Base-by-base conservation (phyloP, 2,113 vertebrate genomes). In the Panthera tigris region DNA sequence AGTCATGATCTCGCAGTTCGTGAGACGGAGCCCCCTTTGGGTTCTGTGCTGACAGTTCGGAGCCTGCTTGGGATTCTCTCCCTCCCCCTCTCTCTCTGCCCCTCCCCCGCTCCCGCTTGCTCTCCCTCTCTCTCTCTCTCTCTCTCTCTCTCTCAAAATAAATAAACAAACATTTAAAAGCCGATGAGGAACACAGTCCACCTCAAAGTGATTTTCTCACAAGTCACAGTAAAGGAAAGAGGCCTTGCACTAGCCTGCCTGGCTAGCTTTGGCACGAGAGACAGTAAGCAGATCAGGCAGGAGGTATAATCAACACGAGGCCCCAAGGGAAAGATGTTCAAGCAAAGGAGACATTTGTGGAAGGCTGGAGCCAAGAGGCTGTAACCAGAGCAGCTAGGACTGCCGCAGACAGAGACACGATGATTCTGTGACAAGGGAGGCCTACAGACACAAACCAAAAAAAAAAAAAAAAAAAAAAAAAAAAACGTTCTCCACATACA, bases 391-490 rank as follows among this genome's bases (percentile, higher is more conserved):
- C 52, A 52, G 45, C 69, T 39, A 31, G 15, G 16, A 33, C 13
- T 76, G 5, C 74, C 29, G 33, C 10, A 55, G 83, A 36, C n/a
- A 89, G 41, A 87, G 25, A 45, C 15, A 33, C 0, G 11, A 39
- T 15, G 82, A 57, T 69, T 94, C 66, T 83, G 36, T 82, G 50
- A 88, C 73, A 50, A 96, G 50, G 27, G 71, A 96, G 66, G 31
- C 84, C 45, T 27, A 13, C 19, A 61, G 69, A 81, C 86, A 94
- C 33, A 91, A 36, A 81, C 73, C 86, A 68, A 93, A 92, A 50
- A 68, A 91, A 92, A 50, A 68, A 93, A 92, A 50, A 68, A 91
- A 92, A 50, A 93, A 92, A 50, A 50, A 68, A 93, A 92, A 92
- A 50, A 50, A 68, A 89, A 97, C 73, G 61, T 73, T 92, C 84